Percentiles rank a stretch among this genome's conserved stretches.
Evolutionary conservation across 1,140 invertebrate species (phyloP).

Genomic region (Bombyx mandarina): DNA sequence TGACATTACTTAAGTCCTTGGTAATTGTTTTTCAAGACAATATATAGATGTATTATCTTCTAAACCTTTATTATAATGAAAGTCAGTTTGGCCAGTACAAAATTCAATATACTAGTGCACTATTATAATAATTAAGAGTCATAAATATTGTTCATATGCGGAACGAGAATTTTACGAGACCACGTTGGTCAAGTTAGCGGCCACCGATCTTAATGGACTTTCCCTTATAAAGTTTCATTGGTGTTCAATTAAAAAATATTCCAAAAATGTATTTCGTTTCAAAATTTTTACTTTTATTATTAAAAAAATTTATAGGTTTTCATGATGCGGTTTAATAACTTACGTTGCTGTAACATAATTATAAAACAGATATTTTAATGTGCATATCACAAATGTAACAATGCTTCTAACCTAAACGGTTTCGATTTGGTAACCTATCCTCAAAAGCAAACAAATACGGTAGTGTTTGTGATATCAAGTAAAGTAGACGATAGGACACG

Average conservation of each 20-base stretch:
- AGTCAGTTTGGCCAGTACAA: background rate
- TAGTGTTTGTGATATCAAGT: no score
- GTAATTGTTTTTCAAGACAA: no score
- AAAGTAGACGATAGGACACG: constrained; percentile 4
- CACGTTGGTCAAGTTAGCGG: constrained; percentile 6
- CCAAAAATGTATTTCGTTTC: background rate
- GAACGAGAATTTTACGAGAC: constrained; percentile 11
- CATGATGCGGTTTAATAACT: background rate
- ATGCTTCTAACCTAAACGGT: no score
- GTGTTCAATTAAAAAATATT: constrained; percentile 2
- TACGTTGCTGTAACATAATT: constrained; percentile 5
- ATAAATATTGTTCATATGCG: constrained; percentile 30
- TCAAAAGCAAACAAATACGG: no score
- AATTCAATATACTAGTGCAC: constrained; percentile 19
- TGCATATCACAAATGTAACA: background rate
- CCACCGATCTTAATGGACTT: constrained; percentile 20
- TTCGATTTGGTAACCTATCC: no score
- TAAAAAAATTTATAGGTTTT: constrained; percentile 1
- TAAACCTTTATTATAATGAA: no score
- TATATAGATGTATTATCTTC: no score
- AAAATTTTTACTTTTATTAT: background rate
- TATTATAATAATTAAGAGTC: constrained; percentile 26
- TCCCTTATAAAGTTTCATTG: constrained; percentile 19
- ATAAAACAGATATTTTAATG: background rate
- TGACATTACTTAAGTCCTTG: no score